Conservation (phyloP, 2,888 invertebrate genomes). For the Parochlus steinenii region DNA sequence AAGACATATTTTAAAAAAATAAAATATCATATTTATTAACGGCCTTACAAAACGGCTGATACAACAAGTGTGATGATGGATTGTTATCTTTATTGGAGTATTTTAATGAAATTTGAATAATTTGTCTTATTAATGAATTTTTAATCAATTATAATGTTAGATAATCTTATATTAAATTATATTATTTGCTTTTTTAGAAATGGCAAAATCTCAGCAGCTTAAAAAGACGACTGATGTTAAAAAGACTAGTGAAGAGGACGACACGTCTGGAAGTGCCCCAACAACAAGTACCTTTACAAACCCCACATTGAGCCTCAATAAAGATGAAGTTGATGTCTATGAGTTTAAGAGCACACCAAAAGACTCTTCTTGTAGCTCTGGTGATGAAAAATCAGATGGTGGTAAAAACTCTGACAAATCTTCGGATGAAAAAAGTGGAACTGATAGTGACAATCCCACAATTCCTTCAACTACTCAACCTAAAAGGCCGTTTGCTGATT, state of each 20-base stretch:
- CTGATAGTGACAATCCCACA: conserved; percentile 11
- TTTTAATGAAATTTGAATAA: too few relatives aligned
- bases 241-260: conserved; percentile 8
- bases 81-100: too few relatives aligned
- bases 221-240: conserved; percentile 30
- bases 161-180: neutral
- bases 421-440: conserved; percentile 15
- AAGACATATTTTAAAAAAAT: neutral
- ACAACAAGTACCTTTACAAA: neutral
- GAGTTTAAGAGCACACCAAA: conserved; percentile 19
- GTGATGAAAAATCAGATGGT: conserved; percentile 17
- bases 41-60: too few relatives aligned
- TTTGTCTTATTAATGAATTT: too few relatives aligned
- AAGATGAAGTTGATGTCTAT: conserved; percentile 15
- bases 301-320: neutral
- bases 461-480: conserved; percentile 12
- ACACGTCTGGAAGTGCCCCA: conserved; percentile 1
- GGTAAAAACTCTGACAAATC: conserved; percentile 16
- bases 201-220: conserved; percentile 28
- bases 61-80: too few relatives aligned
- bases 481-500: conserved; percentile 26
- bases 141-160: neutral
- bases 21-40: neutral
- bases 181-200: conserved; percentile 3
- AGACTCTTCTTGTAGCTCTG: conserved; percentile 15